These are phyloP conservation scores for Halichondria panicea DNA, from an alignment of 37 sponge, comb jelly and placozoan genomes.

Conservation along the genomic window DNA sequence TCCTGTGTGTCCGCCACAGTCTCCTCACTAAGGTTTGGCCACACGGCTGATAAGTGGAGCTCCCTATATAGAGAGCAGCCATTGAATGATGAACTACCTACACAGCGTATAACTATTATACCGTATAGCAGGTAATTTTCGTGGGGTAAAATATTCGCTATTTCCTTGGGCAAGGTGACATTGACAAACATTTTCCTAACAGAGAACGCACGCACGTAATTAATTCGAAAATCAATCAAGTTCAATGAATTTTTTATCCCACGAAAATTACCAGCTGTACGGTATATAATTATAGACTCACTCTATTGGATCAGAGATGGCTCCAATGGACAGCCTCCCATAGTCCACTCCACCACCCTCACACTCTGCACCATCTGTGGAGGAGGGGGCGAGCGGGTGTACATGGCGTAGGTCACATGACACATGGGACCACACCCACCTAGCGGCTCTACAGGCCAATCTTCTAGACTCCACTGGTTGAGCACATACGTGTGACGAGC, in stretches of 20 bases:
- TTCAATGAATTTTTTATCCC: neutral
- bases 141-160: no score
- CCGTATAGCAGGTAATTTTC: no score
- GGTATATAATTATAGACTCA: conserved; percentile 36
- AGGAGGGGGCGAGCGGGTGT: conserved; percentile 1
- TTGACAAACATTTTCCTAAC: no score
- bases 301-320: conserved; percentile 67
- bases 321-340: conserved; percentile 59
- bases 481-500: conserved; percentile 70
- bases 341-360: neutral
- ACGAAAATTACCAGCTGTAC: no score
- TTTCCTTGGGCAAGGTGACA: no score
- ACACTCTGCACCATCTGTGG: conserved; percentile 16
- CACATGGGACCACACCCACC: neutral
- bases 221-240: neutral
- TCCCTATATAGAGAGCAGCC: conserved; percentile 49
- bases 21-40: conserved; percentile 84
- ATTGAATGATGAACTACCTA: neutral
- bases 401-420: neutral
- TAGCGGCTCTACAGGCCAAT: conserved; percentile 71
- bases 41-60: conserved; percentile 70
- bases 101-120: conserved; percentile 8
- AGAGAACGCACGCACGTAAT: neutral
- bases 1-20: conserved; percentile 58
- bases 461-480: conserved; percentile 62